phyloP scores from a whole-genome alignment of 2,113 vertebrate genomes.

The Arenaria interpres region DNA sequence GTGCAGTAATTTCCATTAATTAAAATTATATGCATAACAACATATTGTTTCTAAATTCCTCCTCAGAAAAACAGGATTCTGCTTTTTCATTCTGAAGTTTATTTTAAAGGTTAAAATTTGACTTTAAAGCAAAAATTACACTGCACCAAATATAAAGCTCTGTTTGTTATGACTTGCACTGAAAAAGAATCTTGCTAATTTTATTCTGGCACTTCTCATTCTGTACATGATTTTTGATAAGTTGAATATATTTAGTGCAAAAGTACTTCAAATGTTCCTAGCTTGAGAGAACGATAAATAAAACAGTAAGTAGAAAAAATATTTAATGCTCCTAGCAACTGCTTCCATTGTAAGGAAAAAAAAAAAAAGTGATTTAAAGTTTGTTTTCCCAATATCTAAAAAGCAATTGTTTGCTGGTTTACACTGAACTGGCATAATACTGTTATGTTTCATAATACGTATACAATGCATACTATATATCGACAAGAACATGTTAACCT shows the following conservation, averaged over 20 bases:
- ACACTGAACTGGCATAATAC: not conserved
- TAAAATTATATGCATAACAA: not conserved
- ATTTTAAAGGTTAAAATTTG: conserved; percentile 28
- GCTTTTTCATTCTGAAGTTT: not conserved
- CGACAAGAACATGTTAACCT: conserved; percentile 18
- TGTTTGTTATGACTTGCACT: conserved; percentile 30
- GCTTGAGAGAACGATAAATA: conserved; percentile 46
- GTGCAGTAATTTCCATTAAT: not conserved
- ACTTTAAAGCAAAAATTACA: not conserved
- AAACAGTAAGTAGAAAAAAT: conserved; percentile 13
- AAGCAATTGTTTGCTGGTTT: not conserved
- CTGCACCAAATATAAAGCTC: not conserved
- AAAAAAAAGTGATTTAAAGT: not conserved
- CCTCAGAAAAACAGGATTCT: not conserved
- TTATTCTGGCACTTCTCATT: conserved; percentile 37
- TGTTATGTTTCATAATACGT: not conserved
- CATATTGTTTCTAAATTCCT: conserved; percentile 12
- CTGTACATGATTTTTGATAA: conserved; percentile 10
- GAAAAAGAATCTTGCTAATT: conserved; percentile 24
- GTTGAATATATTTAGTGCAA: conserved; percentile 9
- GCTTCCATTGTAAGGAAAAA: not conserved
- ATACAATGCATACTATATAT: not conserved
- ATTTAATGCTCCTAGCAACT: not conserved
- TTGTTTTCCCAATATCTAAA: not conserved
- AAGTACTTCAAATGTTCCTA: conserved; percentile 36